phyloP scores from a whole-genome alignment of 1,140 invertebrate genomes.

The Eurosta solidaginis region DNA sequence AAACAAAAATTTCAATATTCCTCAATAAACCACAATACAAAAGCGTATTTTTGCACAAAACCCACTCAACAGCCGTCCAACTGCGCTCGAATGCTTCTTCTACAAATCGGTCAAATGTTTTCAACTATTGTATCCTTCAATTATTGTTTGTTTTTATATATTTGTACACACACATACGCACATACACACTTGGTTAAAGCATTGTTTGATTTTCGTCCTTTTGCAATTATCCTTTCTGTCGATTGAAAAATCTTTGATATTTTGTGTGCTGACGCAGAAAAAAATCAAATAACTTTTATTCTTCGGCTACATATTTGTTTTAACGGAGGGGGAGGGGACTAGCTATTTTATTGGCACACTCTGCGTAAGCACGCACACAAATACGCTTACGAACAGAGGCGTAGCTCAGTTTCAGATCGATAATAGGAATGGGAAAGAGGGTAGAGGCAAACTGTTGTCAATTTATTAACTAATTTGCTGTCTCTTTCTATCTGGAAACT shows the following conservation, averaged over 20 bases:
- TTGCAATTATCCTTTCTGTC: background rate
- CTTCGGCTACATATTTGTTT: background rate
- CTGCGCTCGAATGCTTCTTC: background rate
- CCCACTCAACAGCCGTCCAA: background rate
- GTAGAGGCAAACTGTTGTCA: too few species aligned
- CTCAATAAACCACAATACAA: slow-evolving; percentile 11
- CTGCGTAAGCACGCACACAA: background rate
- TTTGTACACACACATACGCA: too few species aligned
- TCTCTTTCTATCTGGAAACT: too few species aligned
- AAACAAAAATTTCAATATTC: background rate
- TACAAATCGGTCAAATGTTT: background rate
- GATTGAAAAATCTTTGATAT: background rate
- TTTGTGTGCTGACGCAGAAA: background rate
- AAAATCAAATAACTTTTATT: background rate
- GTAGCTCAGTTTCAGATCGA: too few species aligned
- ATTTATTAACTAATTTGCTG: too few species aligned
- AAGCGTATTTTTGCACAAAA: slow-evolving; percentile 2
- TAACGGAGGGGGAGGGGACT: background rate
- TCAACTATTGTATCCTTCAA: background rate
- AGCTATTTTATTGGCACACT: slow-evolving; percentile 1
- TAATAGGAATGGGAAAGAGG: too few species aligned
- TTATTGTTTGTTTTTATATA: background rate
- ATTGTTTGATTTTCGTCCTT: slow-evolving; percentile 7
- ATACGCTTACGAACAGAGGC: too few species aligned
- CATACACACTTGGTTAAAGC: background rate